Percentiles rank a stretch among this genome's conserved stretches.
These are phyloP conservation scores for Syncerus caffer DNA, from an alignment of 2,797 vertebrate species.

Conservation along the genomic window DNA sequence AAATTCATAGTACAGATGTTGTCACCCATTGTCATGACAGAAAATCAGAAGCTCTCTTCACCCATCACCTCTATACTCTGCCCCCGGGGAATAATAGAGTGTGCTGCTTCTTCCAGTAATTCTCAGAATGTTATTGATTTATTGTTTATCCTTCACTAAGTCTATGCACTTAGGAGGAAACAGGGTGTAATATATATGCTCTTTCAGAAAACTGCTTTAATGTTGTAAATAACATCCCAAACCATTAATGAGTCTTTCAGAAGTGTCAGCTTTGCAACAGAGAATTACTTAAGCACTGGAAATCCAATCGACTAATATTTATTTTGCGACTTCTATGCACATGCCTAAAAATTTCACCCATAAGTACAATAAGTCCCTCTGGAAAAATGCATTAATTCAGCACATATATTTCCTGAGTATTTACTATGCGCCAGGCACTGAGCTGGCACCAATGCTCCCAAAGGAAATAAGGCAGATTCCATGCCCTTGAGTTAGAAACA, in stretches of 20 bases:
- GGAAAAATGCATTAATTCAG: slow-evolving; percentile 35
- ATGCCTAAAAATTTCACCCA: slow-evolving; percentile 18
- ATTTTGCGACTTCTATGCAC: slow-evolving; percentile 42
- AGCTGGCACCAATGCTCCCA: neutral
- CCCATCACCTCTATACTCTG: neutral
- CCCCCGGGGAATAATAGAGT: neutral
- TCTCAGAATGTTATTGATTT: slow-evolving; percentile 50
- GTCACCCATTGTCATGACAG: neutral
- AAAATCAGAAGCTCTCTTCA: neutral
- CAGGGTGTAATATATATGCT: slow-evolving; percentile 51
- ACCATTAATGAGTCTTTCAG: slow-evolving; percentile 64
- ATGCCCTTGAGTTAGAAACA: neutral
- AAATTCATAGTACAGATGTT: neutral
- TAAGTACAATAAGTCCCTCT: slow-evolving; percentile 22
- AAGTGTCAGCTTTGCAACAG: neutral
- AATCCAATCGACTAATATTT: slow-evolving; percentile 64
- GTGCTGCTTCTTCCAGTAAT: slow-evolving; percentile 38
- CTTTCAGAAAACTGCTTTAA: slow-evolving; percentile 65
- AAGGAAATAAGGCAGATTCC: neutral
- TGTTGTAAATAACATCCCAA: slow-evolving; percentile 63
- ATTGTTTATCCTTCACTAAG: slow-evolving; percentile 50
- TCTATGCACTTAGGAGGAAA: slow-evolving; percentile 58
- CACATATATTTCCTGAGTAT: neutral
- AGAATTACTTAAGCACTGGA: slow-evolving; percentile 55
- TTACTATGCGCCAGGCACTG: neutral